A percentile compares a stretch with the other conserved stretches of the same genome.
These are phyloP conservation scores for Pedicia rivosa DNA, from an alignment of 2,888 invertebrate species.

Conservation along the genomic window DNA sequence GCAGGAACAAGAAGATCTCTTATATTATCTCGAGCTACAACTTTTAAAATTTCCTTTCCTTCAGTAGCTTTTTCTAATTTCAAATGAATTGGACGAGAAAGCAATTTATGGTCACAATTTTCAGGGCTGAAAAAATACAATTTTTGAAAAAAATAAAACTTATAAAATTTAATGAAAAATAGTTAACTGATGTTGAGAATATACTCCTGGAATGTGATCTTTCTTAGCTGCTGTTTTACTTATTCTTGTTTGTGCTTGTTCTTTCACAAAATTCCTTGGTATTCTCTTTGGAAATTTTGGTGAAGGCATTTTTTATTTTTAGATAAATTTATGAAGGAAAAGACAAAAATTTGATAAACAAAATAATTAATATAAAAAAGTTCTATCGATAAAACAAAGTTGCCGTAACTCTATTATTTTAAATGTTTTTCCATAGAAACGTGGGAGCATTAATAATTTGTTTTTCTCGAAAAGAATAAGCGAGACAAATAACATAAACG, in stretches of 20 bases:
- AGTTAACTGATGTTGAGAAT: conserved; percentile 3
- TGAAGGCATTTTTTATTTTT: too few species aligned
- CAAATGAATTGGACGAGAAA: conserved; percentile 5
- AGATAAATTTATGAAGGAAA: too few species aligned
- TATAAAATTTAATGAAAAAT: neutral
- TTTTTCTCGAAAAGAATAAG: too few species aligned
- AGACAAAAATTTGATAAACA: too few species aligned
- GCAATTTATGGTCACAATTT: conserved; percentile 2
- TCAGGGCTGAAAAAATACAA: neutral
- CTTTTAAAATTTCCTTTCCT: conserved; percentile 1
- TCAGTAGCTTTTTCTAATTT: neutral
- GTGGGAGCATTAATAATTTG: too few species aligned
- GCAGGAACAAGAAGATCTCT: conserved; percentile 4
- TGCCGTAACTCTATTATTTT: too few species aligned
- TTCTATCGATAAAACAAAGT: too few species aligned
- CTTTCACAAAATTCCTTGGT: neutral
- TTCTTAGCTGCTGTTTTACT: neutral
- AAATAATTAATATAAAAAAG: too few species aligned
- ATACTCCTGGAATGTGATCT: neutral
- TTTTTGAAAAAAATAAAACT: neutral
- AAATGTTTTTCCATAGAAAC: too few species aligned
- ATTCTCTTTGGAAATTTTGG: too few species aligned
- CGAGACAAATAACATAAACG: too few species aligned
- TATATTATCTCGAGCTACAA: conserved; percentile 3
- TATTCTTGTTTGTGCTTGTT: neutral